These are phyloP conservation scores for Scaptomyza flava DNA, from an alignment of 2,888 invertebrate species.

Conservation along the genomic window DNA sequence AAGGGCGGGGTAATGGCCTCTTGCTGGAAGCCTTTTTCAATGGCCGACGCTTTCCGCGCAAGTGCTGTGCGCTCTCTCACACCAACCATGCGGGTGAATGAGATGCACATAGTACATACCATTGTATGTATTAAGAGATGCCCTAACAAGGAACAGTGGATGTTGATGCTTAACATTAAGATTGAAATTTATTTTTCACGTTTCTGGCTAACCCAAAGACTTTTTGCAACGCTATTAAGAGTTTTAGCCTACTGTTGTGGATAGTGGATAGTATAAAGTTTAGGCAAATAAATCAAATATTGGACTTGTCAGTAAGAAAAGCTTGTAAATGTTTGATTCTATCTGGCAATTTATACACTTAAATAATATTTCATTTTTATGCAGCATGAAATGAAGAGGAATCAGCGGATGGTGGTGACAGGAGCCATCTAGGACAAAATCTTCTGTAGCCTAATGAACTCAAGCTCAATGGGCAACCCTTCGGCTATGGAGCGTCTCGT, in stretches of 20 bases:
- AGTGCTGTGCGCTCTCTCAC: slow-evolving; percentile 34
- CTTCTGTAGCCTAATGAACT: slow-evolving; percentile 62
- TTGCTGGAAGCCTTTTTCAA: slow-evolving; percentile 65
- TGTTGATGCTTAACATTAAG: slow-evolving; percentile 26
- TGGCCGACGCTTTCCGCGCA: slow-evolving; percentile 59
- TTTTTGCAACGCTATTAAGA: background rate
- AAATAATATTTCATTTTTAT: slow-evolving; percentile 58
- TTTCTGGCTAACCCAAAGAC: background rate
- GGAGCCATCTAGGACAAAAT: slow-evolving; percentile 33
- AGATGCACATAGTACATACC: slow-evolving; percentile 31
- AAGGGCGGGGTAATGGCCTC: slow-evolving; percentile 31
- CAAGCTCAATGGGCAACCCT: slow-evolving; percentile 29
- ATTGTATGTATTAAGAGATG: slow-evolving; percentile 14
- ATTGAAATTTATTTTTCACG: slow-evolving; percentile 23
- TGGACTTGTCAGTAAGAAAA: slow-evolving; percentile 11
- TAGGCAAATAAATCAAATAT: slow-evolving; percentile 55
- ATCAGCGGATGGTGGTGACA: slow-evolving; percentile 17
- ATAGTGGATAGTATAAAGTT: background rate
- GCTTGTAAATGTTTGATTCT: slow-evolving; percentile 17
- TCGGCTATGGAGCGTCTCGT: slow-evolving; percentile 5
- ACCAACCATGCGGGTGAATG: slow-evolving; percentile 34
- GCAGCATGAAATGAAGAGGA: slow-evolving; percentile 26
- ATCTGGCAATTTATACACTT: background rate
- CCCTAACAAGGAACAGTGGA: slow-evolving; percentile 44
- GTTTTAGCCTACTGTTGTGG: slow-evolving; percentile 1